Evolutionary conservation across 2,113 vertebrate genomes (phyloP), one percentile per base, ranked within the genome.

Genomic region (Alexandromys fortis): DNA sequence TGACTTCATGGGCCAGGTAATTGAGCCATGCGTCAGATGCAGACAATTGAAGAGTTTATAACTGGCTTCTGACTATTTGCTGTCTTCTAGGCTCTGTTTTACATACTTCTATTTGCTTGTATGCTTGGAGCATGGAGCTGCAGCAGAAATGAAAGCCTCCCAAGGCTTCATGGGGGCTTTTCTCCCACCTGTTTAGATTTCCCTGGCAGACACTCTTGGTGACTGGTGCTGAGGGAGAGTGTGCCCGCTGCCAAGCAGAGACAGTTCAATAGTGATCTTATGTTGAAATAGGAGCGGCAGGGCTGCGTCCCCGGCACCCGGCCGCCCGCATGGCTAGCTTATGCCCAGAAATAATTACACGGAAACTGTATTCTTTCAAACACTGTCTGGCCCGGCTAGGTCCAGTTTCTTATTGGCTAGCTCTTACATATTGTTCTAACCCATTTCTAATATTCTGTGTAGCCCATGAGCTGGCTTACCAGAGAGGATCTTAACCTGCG

Each of bases 1-100:
- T 75, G 45, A 78, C 72, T 94, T 90, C 35, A 65, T 33, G 61
- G 65, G 10, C 42, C 79, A 42, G 45, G 30, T 85, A n/a, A 94
- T 7, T 92, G 81, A 96, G 11, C 61, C 73, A 47, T 24, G 11
- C 3, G 24, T 82, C 70, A 95, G 94, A n/a, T 86, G 75, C 73
- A 92, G 82, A 96, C 33, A 75, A 78, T 7, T 21, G 70, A 92
- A 94, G 63, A 91, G 47, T 30, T 38, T 88, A 24, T 87, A 75
- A 65, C 79, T 97, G 87, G 89, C 55, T 79, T 87, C 19, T 93
- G 58, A 22, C 90, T 45, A 97, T 30, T 94, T 98, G 22, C 13
- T 87, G 70, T 38, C 86, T 96, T 86, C 42, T 33, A 42, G 73
- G 79, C 76, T 93, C 85, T 38, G 14, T 85, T 67, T 92, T 87